These are phyloP conservation scores for Sturmia bella DNA, from an alignment of 2,888 invertebrate genomes.

Conservation along the genomic window DNA sequence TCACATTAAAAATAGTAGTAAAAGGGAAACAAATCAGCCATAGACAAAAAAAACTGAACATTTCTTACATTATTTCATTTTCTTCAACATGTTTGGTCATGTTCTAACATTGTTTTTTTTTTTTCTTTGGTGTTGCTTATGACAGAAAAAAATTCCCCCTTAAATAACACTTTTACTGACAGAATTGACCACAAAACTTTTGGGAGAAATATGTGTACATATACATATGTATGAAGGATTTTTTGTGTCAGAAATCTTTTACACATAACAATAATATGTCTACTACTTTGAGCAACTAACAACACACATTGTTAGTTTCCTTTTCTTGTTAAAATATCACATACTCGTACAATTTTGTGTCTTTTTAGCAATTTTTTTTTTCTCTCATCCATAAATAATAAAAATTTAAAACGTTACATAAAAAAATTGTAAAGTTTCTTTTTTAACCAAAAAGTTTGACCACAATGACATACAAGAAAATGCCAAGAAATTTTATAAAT, in stretches of 20 bases:
- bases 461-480: conserved; percentile 63
- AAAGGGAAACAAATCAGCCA: neutral
- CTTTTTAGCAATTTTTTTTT: conserved; percentile 1
- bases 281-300: conserved; percentile 20
- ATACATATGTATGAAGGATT: no score
- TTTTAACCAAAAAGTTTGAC: conserved; percentile 42
- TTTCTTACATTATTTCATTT: conserved; percentile 48
- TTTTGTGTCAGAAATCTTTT: conserved; percentile 9
- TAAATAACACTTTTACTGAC: conserved; percentile 64
- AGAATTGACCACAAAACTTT: conserved; percentile 61
- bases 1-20: neutral
- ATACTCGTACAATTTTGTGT: conserved; percentile 14
- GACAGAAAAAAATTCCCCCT: neutral
- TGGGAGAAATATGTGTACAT: conserved; percentile 14
- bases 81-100: conserved; percentile 37
- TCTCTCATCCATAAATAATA: conserved; percentile 26
- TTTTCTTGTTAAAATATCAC: conserved; percentile 10
- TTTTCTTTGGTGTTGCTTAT: neutral
- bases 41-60: conserved; percentile 18
- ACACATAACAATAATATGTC: conserved; percentile 55
- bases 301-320: conserved; percentile 29
- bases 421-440: conserved; percentile 25
- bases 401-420: conserved; percentile 6
- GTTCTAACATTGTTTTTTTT: conserved; percentile 29
- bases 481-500: conserved; percentile 48